A percentile compares a stretch with the other conserved stretches of the same genome.
phyloP scores from a whole-genome alignment of 2,797 vertebrate species.

The Fistularia commersonii region DNA sequence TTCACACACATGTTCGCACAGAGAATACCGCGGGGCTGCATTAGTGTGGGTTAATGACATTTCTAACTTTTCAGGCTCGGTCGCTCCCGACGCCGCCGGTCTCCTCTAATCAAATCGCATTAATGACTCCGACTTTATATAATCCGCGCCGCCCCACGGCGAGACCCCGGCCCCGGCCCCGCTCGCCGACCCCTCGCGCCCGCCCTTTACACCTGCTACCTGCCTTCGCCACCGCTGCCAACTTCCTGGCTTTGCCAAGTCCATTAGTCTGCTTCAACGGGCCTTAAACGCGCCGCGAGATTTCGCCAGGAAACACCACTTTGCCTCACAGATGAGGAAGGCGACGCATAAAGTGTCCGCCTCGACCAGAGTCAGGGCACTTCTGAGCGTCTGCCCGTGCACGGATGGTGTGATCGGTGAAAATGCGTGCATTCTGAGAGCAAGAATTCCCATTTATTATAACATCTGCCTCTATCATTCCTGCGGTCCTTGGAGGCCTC shows the following conservation, averaged over 20 bases:
- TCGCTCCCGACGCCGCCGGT: neutral
- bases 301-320: slow-evolving; percentile 14
- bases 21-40: slow-evolving; percentile 9
- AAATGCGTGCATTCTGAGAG: too few relatives aligned
- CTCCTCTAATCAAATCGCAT: slow-evolving; percentile 7
- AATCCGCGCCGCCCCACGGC: too few relatives aligned
- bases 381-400: too few relatives aligned
- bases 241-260: slow-evolving; percentile 31
- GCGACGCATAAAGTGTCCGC: neutral
- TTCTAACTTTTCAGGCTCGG: slow-evolving; percentile 15
- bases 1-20: too few relatives aligned
- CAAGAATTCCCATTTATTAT: too few relatives aligned
- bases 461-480: too few relatives aligned
- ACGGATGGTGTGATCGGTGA: too few relatives aligned
- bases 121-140: slow-evolving; percentile 34
- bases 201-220: slow-evolving; percentile 51
- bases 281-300: slow-evolving; percentile 34
- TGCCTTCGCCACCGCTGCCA: too few relatives aligned
- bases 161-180: too few relatives aligned
- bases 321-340: slow-evolving; percentile 5
- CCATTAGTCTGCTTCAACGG: slow-evolving; percentile 44
- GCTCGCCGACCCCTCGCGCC: too few relatives aligned
- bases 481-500: too few relatives aligned
- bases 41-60: slow-evolving; percentile 34
- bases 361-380: too few relatives aligned